Base-by-base conservation (phyloP, 2,797 vertebrate genomes). In the Danio aesculapii region DNA sequence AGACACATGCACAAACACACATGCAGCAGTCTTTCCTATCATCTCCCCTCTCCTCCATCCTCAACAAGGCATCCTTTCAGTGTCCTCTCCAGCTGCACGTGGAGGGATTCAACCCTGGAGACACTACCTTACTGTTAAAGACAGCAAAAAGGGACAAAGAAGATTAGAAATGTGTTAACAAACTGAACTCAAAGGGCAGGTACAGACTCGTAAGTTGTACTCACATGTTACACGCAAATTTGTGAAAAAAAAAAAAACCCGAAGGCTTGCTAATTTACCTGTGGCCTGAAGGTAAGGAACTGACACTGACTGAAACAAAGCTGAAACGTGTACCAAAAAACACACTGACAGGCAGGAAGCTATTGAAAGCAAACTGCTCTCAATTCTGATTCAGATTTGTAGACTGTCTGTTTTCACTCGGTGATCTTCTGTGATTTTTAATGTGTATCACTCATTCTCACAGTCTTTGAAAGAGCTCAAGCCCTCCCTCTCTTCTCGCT, bases 31-130 rank as follows among this genome's bases (percentile, higher is more conserved):
- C 91, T 92, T 88, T 90, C 90, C 92, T 91, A 90, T 93, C 88
- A 86, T 87, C 86, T 91, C 69, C 87, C 85, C 88, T 89, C 91
- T 93, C 90, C 91, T 91, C 92, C 85, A 82, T 82, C 67, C 11
- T 66, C 87, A 92, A 95, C 94, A 95, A 95, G 90, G 93, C 88
- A 87, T 90, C 88, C 92, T 93, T 95, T 95, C 89, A 95, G 90
- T 17, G 66, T 79, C 83, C 83, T 67, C 89, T 92, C 92, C 94
- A 95, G 94, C 93, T 95, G 93, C 94, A 93, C 89, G 6, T 87
- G 87, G 86, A 89, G 52, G 52, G 90, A 93, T 91, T 91, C 89
- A 92, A 63, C 58, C 81, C 83, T 84, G 83, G 84, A 87, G 88
- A 95, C 93, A 94, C 91, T 93, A 87, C 85, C 88, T 87, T 90